A percentile compares a stretch with the other conserved stretches of the same genome.
These are phyloP conservation scores for Apostichopus californicus DNA, from an alignment of 35 echinoderm and acorn worm genomes.

Conservation along the genomic window DNA sequence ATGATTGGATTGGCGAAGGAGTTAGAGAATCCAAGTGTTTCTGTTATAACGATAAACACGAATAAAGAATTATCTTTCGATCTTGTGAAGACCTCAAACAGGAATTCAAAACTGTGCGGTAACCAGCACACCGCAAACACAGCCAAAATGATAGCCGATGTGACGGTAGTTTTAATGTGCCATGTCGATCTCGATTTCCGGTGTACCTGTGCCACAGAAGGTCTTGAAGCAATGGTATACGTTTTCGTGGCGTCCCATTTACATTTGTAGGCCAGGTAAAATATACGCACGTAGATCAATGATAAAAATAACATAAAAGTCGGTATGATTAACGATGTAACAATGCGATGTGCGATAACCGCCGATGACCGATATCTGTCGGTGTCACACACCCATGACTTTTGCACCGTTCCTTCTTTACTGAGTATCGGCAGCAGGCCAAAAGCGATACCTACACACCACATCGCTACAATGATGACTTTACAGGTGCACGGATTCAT, in stretches of 20 bases:
- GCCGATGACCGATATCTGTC: conserved; percentile 8
- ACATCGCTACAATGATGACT: not conserved
- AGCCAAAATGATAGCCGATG: conserved; percentile 22
- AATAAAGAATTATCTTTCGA: not conserved
- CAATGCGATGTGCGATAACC: not conserved
- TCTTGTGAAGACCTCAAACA: not conserved
- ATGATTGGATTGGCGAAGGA: conserved; percentile 30
- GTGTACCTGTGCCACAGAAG: not conserved
- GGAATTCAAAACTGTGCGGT: conserved; percentile 24
- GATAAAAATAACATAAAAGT: not conserved
- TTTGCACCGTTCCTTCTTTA: not conserved
- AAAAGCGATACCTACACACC: conserved; percentile 20
- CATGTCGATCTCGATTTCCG: not conserved
- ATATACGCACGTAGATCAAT: conserved; percentile 18
- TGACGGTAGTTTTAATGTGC: conserved; percentile 25
- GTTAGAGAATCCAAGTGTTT: conserved; percentile 17
- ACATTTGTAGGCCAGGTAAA: conserved; percentile 33
- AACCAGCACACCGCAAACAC: conserved; percentile 12
- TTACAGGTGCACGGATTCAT: conserved; percentile 38
- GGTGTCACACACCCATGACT: conserved; percentile 21
- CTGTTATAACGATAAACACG: not conserved
- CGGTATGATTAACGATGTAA: conserved; percentile 6
- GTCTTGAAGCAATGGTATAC: not conserved
- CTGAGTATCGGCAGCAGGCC: conserved; percentile 6
- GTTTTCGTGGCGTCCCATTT: not conserved